Conservation (phyloP, 1,140 invertebrate genomes). For the Pogonomyrmex barbatus region DNA sequence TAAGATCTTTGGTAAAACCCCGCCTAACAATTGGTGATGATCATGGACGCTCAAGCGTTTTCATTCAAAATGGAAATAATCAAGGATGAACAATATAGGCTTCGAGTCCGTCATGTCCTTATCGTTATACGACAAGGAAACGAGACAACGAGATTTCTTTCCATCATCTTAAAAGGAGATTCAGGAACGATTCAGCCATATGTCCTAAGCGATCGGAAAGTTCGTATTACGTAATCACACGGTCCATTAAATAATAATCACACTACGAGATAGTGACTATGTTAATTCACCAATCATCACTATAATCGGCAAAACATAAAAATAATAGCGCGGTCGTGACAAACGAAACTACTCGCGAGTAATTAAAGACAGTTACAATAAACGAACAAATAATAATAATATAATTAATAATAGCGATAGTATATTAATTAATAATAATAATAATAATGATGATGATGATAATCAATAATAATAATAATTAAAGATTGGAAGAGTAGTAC, state of each 20-base stretch:
- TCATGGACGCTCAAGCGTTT: slow-evolving; percentile 58
- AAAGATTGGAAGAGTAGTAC: slow-evolving; percentile 68
- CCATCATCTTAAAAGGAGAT: not conserved
- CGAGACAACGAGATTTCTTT: not conserved
- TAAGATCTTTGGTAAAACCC: slow-evolving; percentile 60
- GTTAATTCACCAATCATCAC: slow-evolving; percentile 48
- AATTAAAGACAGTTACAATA: slow-evolving; percentile 64
- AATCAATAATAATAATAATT: slow-evolving; percentile 51
- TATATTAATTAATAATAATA: slow-evolving; percentile 65
- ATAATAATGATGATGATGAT: slow-evolving; percentile 33
- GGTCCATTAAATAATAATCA: slow-evolving; percentile 64
- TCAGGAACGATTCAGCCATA: slow-evolving; percentile 21
- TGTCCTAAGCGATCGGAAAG: slow-evolving; percentile 26
- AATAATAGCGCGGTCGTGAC: slow-evolving; percentile 56
- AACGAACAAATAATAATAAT: slow-evolving; percentile 56
- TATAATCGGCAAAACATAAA: slow-evolving; percentile 51
- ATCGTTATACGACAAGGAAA: too few relatives aligned
- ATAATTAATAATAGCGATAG: slow-evolving; percentile 62
- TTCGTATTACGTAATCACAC: slow-evolving; percentile 62
- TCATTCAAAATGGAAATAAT: slow-evolving; percentile 52
- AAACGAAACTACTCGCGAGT: slow-evolving; percentile 57
- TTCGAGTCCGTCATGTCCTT: not conserved
- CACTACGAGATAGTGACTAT: slow-evolving; percentile 51
- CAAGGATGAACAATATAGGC: not conserved
- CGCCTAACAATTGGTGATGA: slow-evolving; percentile 18